Conservation (phyloP, 2,888 invertebrate species). For the Chloroclysta siterata region DNA sequence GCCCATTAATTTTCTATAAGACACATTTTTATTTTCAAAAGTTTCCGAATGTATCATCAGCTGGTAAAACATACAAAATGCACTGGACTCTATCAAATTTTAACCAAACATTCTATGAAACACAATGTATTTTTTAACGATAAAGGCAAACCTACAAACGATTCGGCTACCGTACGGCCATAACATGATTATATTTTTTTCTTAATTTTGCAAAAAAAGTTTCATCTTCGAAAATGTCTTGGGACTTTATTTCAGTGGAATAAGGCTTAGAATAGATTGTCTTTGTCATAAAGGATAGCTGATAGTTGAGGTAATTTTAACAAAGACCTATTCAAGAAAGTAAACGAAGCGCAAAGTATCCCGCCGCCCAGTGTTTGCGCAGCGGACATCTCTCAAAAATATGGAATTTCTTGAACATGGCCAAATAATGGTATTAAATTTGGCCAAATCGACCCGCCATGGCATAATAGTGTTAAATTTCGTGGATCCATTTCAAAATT, state of each 20-base stretch:
- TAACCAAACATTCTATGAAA: conserved; percentile 30
- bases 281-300: conserved; percentile 10
- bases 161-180: conserved; percentile 72
- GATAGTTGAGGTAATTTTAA: conserved; percentile 48
- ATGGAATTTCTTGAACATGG: conserved; percentile 59
- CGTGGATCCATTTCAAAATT: conserved; percentile 68
- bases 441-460: conserved; percentile 62
- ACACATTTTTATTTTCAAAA: neutral
- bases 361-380: conserved; percentile 71
- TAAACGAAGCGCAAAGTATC: conserved; percentile 79
- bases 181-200: conserved; percentile 76
- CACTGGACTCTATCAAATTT: conserved; percentile 33
- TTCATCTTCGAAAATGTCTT: conserved; percentile 9
- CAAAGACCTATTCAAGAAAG: conserved; percentile 67
- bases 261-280: conserved; percentile 46
- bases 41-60: conserved; percentile 27
- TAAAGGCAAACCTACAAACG: conserved; percentile 62
- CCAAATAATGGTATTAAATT: conserved; percentile 74
- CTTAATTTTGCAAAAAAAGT: conserved; percentile 36
- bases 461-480: conserved; percentile 79
- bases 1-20: too few relatives aligned
- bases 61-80: conserved; percentile 35
- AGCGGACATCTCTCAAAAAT: conserved; percentile 71
- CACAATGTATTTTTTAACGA: conserved; percentile 42
- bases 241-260: conserved; percentile 27